Base-by-base conservation (phyloP, 2,797 vertebrate species). In the Sebastes baramenuke region DNA sequence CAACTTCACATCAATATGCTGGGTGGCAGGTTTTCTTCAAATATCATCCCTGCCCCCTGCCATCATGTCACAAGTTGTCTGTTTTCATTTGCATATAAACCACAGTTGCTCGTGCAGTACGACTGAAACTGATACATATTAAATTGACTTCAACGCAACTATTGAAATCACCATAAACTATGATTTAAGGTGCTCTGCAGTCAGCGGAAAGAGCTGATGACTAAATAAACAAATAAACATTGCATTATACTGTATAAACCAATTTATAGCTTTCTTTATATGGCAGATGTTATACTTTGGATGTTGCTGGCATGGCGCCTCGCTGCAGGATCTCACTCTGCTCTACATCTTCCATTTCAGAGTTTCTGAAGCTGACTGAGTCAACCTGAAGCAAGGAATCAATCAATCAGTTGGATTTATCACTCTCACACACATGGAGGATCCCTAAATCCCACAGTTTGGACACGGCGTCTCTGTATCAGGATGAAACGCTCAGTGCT, bases 341-440 rank as follows among this genome's bases (percentile, higher is more conserved):
- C 61, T 86, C 30, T 65, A 4, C 38, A 29, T 84, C 68, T 86
- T 76, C 60, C 13, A 6, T 91, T 93, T 73, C 87, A 94, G 93
- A 93, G 73, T 81, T 80, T 55, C 34, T 69, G 72, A 75, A 80
- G 75, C 80, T 10, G 69, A 82, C 60, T 32, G 81, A 82, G 69
- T 76, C 66, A 12, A 79, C 62, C 67, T 74, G 83, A 83, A 81
- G 75, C 29, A 6, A 27, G 27, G 75, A 79, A 72, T 52, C 42
- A 18, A 80, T 73, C 66, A n/a, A 64, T 59, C 67, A 46, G 65
- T 56, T 38, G 76, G 79, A 75, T 79, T 79, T 78, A 78, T 86
- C 76, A 24, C 56, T 58, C 4, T 7, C 12, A 75, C 67, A 75
- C 80, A 89, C 75, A 81, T 18, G 58, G 75, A 86, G 30, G 71